A percentile compares a stretch with the other conserved stretches of the same genome.
Evolutionary conservation across 2,888 invertebrate species (phyloP).

Genomic region (Pyralis farinalis): DNA sequence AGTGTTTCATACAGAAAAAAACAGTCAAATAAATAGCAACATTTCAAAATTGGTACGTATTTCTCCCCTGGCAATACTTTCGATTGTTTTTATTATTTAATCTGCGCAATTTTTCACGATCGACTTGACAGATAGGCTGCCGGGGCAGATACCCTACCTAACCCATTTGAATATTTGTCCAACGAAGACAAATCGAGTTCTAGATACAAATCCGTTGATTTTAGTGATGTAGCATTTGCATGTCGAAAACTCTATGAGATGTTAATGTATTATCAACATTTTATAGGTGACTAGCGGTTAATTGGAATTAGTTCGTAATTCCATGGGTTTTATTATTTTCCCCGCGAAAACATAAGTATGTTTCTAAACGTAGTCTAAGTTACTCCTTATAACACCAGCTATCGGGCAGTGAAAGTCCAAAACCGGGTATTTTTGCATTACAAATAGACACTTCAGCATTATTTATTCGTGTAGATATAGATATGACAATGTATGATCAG

Average conservation of each 20-base stretch:
- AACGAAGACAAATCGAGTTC: slow-evolving; percentile 39
- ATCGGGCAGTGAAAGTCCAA: no score
- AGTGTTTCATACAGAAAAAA: neutral
- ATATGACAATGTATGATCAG: no score
- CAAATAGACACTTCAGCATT: no score
- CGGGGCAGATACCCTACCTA: slow-evolving; percentile 26
- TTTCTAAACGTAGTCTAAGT: no score
- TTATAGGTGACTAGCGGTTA: no score
- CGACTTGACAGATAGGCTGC: slow-evolving; percentile 40
- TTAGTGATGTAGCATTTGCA: slow-evolving; percentile 19
- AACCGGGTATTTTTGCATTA: no score
- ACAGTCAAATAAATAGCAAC: neutral
- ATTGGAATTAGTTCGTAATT: no score
- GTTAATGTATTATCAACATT: no score
- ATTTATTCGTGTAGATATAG: no score
- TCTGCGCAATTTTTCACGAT: slow-evolving; percentile 14
- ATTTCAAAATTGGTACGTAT: slow-evolving; percentile 9
- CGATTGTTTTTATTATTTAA: slow-evolving; percentile 11
- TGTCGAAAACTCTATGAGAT: neutral
- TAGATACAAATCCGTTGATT: slow-evolving; percentile 17
- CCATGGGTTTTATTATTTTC: no score
- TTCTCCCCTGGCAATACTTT: slow-evolving; percentile 9
- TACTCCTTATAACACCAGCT: no score
- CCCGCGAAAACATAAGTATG: no score
- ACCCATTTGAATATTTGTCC: slow-evolving; percentile 50